phyloP scores from a whole-genome alignment of 2,797 vertebrate genomes.

The Karalla daura region DNA sequence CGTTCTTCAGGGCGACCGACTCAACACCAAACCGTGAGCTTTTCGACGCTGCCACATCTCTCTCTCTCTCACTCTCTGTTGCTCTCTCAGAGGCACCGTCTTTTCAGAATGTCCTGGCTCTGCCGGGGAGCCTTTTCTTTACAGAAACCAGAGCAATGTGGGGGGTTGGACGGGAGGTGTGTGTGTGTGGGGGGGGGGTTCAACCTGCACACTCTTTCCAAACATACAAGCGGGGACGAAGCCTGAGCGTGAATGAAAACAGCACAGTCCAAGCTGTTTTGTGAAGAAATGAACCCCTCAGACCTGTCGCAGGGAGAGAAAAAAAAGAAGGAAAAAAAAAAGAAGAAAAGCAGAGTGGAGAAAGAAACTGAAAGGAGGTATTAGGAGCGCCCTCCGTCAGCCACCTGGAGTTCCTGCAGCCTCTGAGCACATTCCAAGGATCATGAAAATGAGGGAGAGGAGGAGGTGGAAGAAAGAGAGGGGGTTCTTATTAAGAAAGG shows the following conservation, averaged over 20 bases:
- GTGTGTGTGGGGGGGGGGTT: no score
- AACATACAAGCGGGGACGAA: constrained; percentile 44
- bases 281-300: constrained; percentile 45
- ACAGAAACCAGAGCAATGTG: constrained; percentile 53
- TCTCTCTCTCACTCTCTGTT: constrained; percentile 6
- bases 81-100: constrained; percentile 36
- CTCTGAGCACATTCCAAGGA: constrained; percentile 68
- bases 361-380: constrained; percentile 42
- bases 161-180: constrained; percentile 43
- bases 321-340: neutral
- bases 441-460: constrained; percentile 44
- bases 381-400: constrained; percentile 64
- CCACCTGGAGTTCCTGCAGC: constrained; percentile 65
- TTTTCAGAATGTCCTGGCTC: constrained; percentile 60
- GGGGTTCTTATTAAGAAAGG: constrained; percentile 58
- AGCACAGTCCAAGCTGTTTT: constrained; percentile 51
- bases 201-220: constrained; percentile 62
- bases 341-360: constrained; percentile 26
- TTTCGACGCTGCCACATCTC: constrained; percentile 49
- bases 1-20: constrained; percentile 50
- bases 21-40: constrained; percentile 40
- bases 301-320: constrained; percentile 21
- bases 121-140: constrained; percentile 74
- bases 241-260: constrained; percentile 53
- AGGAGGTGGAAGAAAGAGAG: constrained; percentile 28